Base-by-base conservation (phyloP, 2,888 invertebrate species). In the Drosophila suboccidentalis region DNA sequence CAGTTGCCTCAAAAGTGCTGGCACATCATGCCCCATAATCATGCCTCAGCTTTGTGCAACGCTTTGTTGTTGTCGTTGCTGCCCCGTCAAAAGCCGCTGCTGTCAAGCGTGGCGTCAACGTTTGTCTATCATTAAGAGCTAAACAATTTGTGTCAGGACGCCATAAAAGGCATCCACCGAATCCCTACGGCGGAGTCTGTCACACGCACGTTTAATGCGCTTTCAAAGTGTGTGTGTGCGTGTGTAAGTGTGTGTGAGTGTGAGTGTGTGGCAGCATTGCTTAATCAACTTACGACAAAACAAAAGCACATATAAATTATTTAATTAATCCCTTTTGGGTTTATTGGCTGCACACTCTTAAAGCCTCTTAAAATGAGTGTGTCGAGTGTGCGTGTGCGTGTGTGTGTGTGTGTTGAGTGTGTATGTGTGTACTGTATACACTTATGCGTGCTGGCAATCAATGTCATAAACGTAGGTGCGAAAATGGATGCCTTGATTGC, bases 281-380 rank as follows among this genome's bases (percentile, higher is more conserved):
- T 82, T 87, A 84, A 85, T 84, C 82, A 87, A 85, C 75, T 84
- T 87, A 87, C 85, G 78, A 67, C 79, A 73, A 72, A 84, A 71
- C 85, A 84, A 84, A 82, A 87, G 85, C 87, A 74, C 80, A 84
- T 82, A 84, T 85, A 84, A 84, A 87, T 84, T 84, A 87, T 84
- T 84, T 84, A 84, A 84, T 84, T 87, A 84, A 87, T 84, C 84
- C 84, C 77, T 74, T 77, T 80, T 82, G 87, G 84, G 78, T 71
- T 86, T 80, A 82, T 82, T 80, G 78, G 62, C 69, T 64, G 78
- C 62, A 78, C 78, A 73, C 70, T 78, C 70, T 69, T 46, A 43
- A 34, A 10, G 39, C 15, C 44, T 26, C 26, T 26, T 6, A 8
- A 39, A 55, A 55, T 3, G 9, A 49, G 41, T 32, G 32, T 11